Base-by-base conservation (phyloP, 37 sponge, comb jelly and placozoan genomes). In the Agelas oroides region DNA sequence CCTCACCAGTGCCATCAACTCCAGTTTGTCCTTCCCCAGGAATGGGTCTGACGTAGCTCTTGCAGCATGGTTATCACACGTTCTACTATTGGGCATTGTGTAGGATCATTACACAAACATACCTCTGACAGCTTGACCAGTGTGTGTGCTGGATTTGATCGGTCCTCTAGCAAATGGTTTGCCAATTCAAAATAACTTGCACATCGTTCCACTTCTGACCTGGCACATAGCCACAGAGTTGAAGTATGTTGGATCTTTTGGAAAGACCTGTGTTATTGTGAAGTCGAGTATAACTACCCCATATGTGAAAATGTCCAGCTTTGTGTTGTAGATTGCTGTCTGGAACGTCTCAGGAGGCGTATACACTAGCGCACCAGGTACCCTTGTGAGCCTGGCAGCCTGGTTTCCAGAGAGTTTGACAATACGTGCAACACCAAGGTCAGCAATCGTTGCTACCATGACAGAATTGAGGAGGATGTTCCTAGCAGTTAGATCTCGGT, bases 401-500 rank as follows among this genome's bases (percentile, higher is more conserved):
- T 31, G 32, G 30, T 57, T 57, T 28, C 58, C 58, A 25, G 28
- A 35, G 5, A 27, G 57, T 21, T 75, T n/a, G 38, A 84, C 28
- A 31, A 76, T 61, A 5, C 65, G 39, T 0, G 85, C 67, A 35
- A 84, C 77, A 14, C 85, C 85, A 68, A 84, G 75, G 28, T 84
- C 85, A 37, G 77, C 41, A 15, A 84, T 65, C 58, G 75, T 84
- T 20, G 75, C 85, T 30, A 33, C 32, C 58, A 84, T 65, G 54
- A 31, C 65, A 8, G n/a, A 21, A 59, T 64, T 84, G 25, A 84
- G 54, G 24, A 84, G 65, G 27, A 84, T 61, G 28, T 84, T 84
- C 38, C 69, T 75, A 16, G 85, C 62, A 1, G 67, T 76, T 1
- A 84, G 77, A 27, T 84, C 85, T 14, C 85, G 77, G 77, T 84